phyloP scores from a whole-genome alignment of 2,797 vertebrate genomes.

The Spondyliosoma cantharus region DNA sequence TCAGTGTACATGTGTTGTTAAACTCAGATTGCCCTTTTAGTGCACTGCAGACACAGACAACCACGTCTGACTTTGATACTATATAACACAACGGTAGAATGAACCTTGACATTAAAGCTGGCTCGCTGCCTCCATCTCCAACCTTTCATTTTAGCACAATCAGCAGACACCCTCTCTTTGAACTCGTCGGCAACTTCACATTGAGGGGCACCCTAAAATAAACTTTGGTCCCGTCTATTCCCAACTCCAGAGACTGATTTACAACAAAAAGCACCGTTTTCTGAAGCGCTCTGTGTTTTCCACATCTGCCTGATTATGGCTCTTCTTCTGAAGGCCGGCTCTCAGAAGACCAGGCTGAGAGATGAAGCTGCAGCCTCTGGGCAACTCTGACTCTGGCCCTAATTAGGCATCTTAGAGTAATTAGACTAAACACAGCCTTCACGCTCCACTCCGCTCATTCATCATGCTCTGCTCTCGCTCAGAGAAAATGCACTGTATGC shows the following conservation, averaged over 20 bases:
- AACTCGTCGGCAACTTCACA: slow-evolving; percentile 64
- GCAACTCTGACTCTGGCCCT: slow-evolving; percentile 63
- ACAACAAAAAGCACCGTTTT: slow-evolving; percentile 47
- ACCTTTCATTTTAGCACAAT: slow-evolving; percentile 78
- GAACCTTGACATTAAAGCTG: slow-evolving; percentile 71
- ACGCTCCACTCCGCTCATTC: slow-evolving; percentile 81
- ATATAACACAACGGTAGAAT: slow-evolving; percentile 51
- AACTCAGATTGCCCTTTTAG: slow-evolving; percentile 42
- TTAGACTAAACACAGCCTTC: slow-evolving; percentile 84
- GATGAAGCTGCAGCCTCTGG: too few species aligned
- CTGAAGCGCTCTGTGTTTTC: slow-evolving; percentile 58
- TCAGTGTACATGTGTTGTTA: slow-evolving; percentile 18
- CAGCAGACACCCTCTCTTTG: slow-evolving; percentile 77
- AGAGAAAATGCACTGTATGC: slow-evolving; percentile 76
- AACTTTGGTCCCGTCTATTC: slow-evolving; percentile 52
- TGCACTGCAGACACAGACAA: slow-evolving; percentile 44
- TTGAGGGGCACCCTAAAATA: slow-evolving; percentile 70
- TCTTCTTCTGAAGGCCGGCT: slow-evolving; percentile 65
- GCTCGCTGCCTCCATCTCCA: slow-evolving; percentile 51
- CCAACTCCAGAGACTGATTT: slow-evolving; percentile 44
- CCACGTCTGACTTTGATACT: slow-evolving; percentile 60
- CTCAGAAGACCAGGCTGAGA: slow-evolving; percentile 58
- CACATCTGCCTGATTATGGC: slow-evolving; percentile 73
- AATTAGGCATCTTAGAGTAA: slow-evolving; percentile 86
- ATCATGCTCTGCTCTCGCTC: slow-evolving; percentile 72